phyloP scores from a whole-genome alignment of 1,140 invertebrate species.

The Lycorma delicatula region DNA sequence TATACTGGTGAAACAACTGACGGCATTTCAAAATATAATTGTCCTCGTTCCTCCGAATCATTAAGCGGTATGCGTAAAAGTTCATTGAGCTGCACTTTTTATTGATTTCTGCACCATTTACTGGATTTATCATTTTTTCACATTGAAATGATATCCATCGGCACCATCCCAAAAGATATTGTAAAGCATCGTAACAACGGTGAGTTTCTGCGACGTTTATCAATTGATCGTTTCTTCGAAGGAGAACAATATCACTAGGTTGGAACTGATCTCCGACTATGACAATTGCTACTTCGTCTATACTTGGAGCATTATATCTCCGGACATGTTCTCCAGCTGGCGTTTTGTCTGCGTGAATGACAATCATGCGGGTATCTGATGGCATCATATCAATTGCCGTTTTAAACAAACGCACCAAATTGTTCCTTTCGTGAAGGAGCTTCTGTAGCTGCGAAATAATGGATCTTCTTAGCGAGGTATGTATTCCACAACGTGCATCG shows the following conservation, averaged over 20 bases:
- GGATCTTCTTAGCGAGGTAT: constrained; percentile 28
- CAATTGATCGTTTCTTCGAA: no score
- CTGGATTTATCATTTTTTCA: no score
- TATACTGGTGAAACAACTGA: no score
- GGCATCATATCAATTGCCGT: constrained; percentile 35
- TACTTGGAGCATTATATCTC: constrained; percentile 38
- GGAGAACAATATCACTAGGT: constrained; percentile 38
- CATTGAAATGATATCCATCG: no score
- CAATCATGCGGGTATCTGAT: constrained; percentile 34
- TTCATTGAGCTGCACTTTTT: no score
- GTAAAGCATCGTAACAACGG: no score
- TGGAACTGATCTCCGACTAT: constrained; percentile 37
- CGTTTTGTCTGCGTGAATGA: constrained; percentile 35
- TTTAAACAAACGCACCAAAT: constrained; percentile 37
- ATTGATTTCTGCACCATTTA: no score
- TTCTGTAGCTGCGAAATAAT: constrained; percentile 34
- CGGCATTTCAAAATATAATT: no score
- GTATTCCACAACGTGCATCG: constrained; percentile 34
- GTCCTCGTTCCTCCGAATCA: no score
- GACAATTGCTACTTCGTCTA: constrained; percentile 39
- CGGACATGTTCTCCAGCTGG: constrained; percentile 36
- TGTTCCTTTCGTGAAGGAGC: constrained; percentile 36
- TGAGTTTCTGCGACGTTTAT: no score
- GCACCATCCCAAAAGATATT: no score
- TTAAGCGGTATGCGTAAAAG: no score